phyloP scores from a whole-genome alignment of 2,888 invertebrate species.

The Ptilodon capucinus region DNA sequence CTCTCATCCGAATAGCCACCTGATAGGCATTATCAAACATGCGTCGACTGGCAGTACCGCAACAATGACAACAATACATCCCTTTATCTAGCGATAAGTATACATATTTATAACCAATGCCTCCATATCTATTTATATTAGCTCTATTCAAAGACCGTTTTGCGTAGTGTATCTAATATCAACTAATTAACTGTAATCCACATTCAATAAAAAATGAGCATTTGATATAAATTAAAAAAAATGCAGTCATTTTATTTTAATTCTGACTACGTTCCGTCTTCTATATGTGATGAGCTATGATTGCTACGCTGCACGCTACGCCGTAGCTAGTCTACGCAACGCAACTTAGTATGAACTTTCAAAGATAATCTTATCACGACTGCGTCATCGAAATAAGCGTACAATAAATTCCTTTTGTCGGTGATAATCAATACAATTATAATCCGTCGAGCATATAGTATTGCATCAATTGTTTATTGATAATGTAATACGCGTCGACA shows the following conservation, averaged over 20 bases:
- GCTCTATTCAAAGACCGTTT: neutral
- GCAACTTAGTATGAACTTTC: neutral
- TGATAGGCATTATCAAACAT: conserved; percentile 62
- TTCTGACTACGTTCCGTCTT: neutral
- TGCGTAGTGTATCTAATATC: neutral
- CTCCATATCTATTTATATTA: conserved; percentile 1
- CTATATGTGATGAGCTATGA: neutral
- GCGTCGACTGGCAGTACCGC: conserved; percentile 40
- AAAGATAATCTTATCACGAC: conserved; percentile 7
- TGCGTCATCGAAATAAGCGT: neutral
- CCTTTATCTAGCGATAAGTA: conserved; percentile 38
- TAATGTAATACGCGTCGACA: conserved; percentile 61
- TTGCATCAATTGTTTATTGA: conserved; percentile 61
- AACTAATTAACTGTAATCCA: no score
- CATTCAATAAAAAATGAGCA: no score
- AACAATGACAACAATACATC: conserved; percentile 43
- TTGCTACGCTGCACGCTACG: neutral
- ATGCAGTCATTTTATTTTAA: no score
- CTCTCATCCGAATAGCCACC: conserved; percentile 62
- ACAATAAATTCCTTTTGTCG: conserved; percentile 8
- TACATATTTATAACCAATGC: conserved; percentile 21
- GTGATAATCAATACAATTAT: conserved; percentile 32
- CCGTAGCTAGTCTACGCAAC: neutral
- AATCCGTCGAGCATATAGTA: conserved; percentile 37
- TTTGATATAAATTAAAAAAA: no score